Evolutionary conservation across 1,140 invertebrate genomes (phyloP), one percentile per base, ranked within the genome.

Genomic region (Parapsyche elsis): DNA sequence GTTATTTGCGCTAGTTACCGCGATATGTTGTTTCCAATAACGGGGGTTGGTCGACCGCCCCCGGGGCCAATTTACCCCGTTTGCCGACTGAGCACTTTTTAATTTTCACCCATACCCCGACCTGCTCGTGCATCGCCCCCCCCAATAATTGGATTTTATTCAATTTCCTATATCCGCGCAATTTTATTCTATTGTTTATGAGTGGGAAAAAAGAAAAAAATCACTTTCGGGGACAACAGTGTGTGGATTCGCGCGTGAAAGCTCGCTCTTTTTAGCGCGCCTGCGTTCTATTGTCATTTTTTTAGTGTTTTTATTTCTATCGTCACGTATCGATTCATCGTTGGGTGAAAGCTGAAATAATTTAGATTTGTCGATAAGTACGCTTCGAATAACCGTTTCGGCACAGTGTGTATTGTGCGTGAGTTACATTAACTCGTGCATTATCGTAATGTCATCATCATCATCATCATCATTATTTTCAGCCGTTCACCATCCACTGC

Each of bases 61-160:
- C 12, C 21, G 14, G 21, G 21, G 64, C 24, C 21, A 61, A 61
- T 61, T 61, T 61, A 10, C 64, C 64, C 64, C 64, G 24, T 19
- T 26, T 23, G 64, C 64, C 21, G 64, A 67, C 23, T 67, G 64
- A 67, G 64, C 64, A 30, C 19, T 67, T 67, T 67, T 67, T 67
- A 67, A 67, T 67, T 67, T 23, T 67, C 10, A 2, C 49, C 49
- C 9, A 21, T 0, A 23, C 14, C 59, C 59, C 14, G 2, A 4
- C 9, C 7, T 5, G n/a, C 21, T 61, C 21, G 21, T 61, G 21
- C 59, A 21, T 53, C 64, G 26, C 21, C 23, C 16, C 64, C 59
- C 16, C 64, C 59, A 61, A 67, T 67, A 26, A 67, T 67, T 67
- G 64, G 64, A 67, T 67, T 67, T 67, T 67, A 67, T 67, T 67